Evolutionary conservation across 2,797 vertebrate genomes (phyloP).

Genomic region (Balearica regulorum): DNA sequence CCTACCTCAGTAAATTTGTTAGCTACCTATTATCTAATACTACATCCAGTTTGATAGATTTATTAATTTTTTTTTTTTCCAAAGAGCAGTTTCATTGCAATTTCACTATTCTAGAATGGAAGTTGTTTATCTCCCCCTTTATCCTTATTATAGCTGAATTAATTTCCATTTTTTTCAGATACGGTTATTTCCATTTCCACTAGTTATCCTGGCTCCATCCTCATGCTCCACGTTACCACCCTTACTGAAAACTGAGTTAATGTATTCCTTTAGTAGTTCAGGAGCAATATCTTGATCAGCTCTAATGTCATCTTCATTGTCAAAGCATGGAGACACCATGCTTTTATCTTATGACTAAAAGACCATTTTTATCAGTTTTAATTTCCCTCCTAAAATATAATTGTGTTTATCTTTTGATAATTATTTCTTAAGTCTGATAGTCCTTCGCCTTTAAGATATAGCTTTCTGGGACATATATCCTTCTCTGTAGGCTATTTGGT

Average conservation of each 20-base stretch:
- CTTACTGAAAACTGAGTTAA: not conserved
- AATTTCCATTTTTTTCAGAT: not conserved
- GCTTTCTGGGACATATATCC: not conserved
- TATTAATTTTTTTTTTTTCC: not conserved
- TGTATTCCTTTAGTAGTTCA: not conserved
- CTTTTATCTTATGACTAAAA: not conserved
- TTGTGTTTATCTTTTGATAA: not conserved
- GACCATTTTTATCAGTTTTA: not conserved
- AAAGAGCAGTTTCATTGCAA: not conserved
- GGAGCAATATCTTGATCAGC: not conserved
- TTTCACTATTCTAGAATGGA: not conserved
- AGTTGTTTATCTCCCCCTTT: not conserved
- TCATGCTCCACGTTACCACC: accelerated
- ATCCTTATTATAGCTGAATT: not conserved
- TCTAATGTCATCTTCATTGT: not conserved
- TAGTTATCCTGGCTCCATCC: not conserved
- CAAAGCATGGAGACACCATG: not conserved
- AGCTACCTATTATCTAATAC: not conserved
- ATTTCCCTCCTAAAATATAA: not conserved
- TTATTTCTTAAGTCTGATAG: not conserved
- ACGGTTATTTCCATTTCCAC: not conserved
- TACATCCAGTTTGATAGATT: not conserved
- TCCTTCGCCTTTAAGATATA: not conserved
- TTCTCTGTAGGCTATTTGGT: not conserved
- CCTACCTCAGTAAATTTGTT: not conserved